Conservation (phyloP, 2,888 invertebrate genomes). For the Tiliacea citrago region DNA sequence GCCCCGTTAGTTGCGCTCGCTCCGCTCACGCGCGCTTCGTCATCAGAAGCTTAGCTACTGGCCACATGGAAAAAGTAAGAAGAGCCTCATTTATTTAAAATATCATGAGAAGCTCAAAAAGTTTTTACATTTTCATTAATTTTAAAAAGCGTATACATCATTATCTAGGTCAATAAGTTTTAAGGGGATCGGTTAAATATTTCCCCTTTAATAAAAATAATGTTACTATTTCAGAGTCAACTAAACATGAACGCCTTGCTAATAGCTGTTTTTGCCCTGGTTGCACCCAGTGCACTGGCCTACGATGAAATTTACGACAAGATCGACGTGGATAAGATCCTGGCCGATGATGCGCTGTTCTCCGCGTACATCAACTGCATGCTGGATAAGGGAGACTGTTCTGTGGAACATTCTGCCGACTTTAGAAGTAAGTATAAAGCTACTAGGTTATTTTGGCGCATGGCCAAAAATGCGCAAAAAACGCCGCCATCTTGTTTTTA, state of each 20-base stretch:
- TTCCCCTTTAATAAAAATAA: background rate
- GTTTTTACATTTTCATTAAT: no score
- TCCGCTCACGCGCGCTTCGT: background rate
- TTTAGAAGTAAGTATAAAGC: constrained; percentile 78
- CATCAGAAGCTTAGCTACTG: background rate
- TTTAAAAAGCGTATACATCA: background rate
- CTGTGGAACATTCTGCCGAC: constrained; percentile 77
- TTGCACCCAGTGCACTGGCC: constrained; percentile 70
- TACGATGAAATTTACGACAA: constrained; percentile 84
- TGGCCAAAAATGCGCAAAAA: background rate
- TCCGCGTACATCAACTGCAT: constrained; percentile 79
- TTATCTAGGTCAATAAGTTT: background rate
- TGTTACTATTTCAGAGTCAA: constrained; percentile 24
- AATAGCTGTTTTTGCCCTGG: constrained; percentile 66
- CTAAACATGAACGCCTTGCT: constrained; percentile 70
- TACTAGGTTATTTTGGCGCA: background rate
- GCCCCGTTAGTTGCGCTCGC: no score
- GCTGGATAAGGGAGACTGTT: constrained; percentile 82
- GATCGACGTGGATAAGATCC: constrained; percentile 82
- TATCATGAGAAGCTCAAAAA: background rate
- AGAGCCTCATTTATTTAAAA: background rate
- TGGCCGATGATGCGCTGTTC: constrained; percentile 78
- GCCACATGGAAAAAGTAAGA: background rate
- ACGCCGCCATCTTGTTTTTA: background rate
- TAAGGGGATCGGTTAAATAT: background rate